Evolutionary conservation across 2,797 vertebrate genomes (phyloP).

Genomic region (Paramormyrops hopkinsi): DNA sequence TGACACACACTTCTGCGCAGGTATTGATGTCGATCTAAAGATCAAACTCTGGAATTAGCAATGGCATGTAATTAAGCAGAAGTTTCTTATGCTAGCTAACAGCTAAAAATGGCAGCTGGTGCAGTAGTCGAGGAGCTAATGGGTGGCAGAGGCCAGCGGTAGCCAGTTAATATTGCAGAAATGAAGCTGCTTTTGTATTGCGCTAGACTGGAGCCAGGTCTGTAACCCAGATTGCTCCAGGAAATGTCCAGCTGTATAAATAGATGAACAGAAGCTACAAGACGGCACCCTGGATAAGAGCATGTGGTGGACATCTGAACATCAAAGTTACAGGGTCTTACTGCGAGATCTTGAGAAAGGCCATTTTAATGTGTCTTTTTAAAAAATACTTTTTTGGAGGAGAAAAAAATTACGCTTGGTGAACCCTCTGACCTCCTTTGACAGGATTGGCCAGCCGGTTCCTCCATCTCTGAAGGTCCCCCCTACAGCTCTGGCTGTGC

Average conservation of each 20-base stretch:
- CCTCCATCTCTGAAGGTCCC: background rate
- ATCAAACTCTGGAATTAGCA: background rate
- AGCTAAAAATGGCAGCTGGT: background rate
- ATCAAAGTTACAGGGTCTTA: background rate
- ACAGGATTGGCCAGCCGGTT: background rate
- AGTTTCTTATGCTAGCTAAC: background rate
- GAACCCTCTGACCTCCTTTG: background rate
- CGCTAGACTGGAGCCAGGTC: background rate
- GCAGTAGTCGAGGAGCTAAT: background rate
- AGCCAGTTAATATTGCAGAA: background rate
- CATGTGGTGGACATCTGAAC: constrained; percentile 1
- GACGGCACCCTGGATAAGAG: background rate
- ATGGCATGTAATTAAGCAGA: background rate
- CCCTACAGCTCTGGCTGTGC: background rate
- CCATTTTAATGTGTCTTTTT: background rate
- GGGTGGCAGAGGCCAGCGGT: background rate
- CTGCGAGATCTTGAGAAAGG: background rate
- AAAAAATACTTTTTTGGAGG: background rate
- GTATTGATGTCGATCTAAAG: background rate
- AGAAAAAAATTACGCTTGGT: no score
- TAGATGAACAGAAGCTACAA: background rate
- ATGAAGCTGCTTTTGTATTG: background rate
- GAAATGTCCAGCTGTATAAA: constrained; percentile 11
- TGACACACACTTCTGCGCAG: background rate
- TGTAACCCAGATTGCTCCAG: background rate